Percentiles rank a stretch among this genome's conserved stretches.
Evolutionary conservation across 1,140 invertebrate species (phyloP).

Genomic region (Doryteuthis pealeii): DNA sequence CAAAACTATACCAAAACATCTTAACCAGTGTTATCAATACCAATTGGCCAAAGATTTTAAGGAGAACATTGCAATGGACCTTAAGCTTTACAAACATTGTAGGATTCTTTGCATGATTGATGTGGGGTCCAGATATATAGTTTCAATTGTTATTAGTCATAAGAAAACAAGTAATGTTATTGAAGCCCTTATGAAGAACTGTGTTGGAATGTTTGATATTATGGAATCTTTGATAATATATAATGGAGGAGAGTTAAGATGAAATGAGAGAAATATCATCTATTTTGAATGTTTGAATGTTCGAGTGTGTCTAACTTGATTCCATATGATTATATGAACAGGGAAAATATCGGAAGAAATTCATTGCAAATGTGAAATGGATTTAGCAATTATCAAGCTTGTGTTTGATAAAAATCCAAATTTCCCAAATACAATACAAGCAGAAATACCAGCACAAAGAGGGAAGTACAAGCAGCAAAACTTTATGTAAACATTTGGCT

Average conservation of each 20-base stretch:
- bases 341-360: too few relatives aligned
- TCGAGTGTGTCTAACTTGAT: slow-evolving; percentile 24
- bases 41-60: slow-evolving; percentile 28
- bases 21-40: too few relatives aligned
- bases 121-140: slow-evolving; percentile 29
- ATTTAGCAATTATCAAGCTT: too few relatives aligned
- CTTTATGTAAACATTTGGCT: too few relatives aligned
- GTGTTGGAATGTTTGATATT: slow-evolving; percentile 29
- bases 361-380: too few relatives aligned
- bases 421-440: too few relatives aligned
- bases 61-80: slow-evolving; percentile 31
- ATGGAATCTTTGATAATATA: slow-evolving; percentile 27
- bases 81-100: slow-evolving; percentile 22
- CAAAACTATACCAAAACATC: too few relatives aligned
- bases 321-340: too few relatives aligned
- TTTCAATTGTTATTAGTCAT: too few relatives aligned
- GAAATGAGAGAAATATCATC: slow-evolving; percentile 30
- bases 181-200: slow-evolving; percentile 30
- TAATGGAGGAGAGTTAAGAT: slow-evolving; percentile 31
- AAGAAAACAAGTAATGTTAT: slow-evolving; percentile 25
- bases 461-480: too few relatives aligned
- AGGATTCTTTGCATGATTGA: slow-evolving; percentile 35
- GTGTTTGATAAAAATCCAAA: too few relatives aligned
- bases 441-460: too few relatives aligned
- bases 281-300: slow-evolving; percentile 30